phyloP scores from a whole-genome alignment of 2,888 invertebrate genomes.

The Drosophila mettleri region DNA sequence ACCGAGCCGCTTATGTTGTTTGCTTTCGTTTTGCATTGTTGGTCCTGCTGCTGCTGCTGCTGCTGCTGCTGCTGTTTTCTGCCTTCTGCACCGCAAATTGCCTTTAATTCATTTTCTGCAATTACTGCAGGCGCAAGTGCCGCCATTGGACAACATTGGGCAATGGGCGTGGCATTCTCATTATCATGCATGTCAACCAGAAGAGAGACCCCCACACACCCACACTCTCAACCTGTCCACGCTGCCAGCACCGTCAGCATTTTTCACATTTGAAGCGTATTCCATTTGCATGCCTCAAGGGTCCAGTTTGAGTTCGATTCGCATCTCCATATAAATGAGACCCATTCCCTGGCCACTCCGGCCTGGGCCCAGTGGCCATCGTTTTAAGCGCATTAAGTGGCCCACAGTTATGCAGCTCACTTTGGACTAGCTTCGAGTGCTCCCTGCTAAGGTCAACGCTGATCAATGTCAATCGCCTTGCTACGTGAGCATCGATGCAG shows the following conservation, averaged over 20 bases:
- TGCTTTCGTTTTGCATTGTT: slow-evolving; percentile 59
- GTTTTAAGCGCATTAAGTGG: slow-evolving; percentile 65
- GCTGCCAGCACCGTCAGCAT: slow-evolving; percentile 44
- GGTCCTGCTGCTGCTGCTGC: slow-evolving; percentile 54
- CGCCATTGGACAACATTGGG: slow-evolving; percentile 19
- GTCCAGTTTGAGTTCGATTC: slow-evolving; percentile 33
- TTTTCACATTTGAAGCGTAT: slow-evolving; percentile 58
- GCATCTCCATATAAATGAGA: slow-evolving; percentile 68
- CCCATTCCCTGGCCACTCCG: background rate
- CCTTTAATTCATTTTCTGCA: slow-evolving; percentile 76
- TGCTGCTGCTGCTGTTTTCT: slow-evolving; percentile 45
- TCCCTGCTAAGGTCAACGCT: slow-evolving; percentile 53
- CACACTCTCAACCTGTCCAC: background rate
- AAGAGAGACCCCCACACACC: background rate
- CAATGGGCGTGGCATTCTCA: slow-evolving; percentile 47
- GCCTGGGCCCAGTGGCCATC: slow-evolving; percentile 37
- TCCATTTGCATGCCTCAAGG: slow-evolving; percentile 68
- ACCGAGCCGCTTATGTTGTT: slow-evolving; percentile 63
- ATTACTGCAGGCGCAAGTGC: slow-evolving; percentile 57
- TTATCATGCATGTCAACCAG: slow-evolving; percentile 61
- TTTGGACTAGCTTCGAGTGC: slow-evolving; percentile 18
- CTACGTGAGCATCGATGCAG: slow-evolving; percentile 18
- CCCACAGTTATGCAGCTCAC: slow-evolving; percentile 15
- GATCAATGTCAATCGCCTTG: slow-evolving; percentile 67
- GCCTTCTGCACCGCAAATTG: slow-evolving; percentile 60